Conservation (phyloP, 2,888 invertebrate genomes). For the Merodon equestris region DNA sequence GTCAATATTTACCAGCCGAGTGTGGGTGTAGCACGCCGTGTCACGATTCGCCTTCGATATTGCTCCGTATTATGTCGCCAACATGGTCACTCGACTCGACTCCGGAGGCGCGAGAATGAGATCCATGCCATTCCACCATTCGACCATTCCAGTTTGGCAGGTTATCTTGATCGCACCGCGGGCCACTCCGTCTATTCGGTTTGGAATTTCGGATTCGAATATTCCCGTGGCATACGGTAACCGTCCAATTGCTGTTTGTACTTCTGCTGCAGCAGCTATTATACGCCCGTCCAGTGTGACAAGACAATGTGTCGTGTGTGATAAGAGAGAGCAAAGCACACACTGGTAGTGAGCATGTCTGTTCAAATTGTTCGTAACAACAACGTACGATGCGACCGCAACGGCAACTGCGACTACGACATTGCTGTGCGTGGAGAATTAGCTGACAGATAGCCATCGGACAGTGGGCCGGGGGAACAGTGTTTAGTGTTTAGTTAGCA, state of each 20-base stretch:
- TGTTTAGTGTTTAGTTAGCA: constrained; percentile 12
- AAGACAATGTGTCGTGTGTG: constrained; percentile 62
- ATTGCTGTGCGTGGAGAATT: constrained; percentile 48
- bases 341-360: constrained; percentile 53
- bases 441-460: constrained; percentile 44
- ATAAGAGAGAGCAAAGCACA: constrained; percentile 27
- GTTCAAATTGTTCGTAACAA: constrained; percentile 32
- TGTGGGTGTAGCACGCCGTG: constrained; percentile 58
- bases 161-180: constrained; percentile 52
- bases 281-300: constrained; percentile 21
- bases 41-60: constrained; percentile 58
- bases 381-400: no score
- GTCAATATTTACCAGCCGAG: constrained; percentile 34
- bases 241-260: constrained; percentile 30
- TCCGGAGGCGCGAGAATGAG: constrained; percentile 55
- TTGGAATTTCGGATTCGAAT: constrained; percentile 37
- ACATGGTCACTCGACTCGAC: constrained; percentile 49
- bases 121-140: not conserved
- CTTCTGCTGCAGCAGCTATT: constrained; percentile 30
- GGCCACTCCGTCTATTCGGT: constrained; percentile 10
- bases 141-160: not conserved
- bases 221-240: constrained; percentile 47
- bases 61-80: constrained; percentile 68
- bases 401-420: no score
- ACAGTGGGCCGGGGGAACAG: constrained; percentile 46